Evolutionary conservation across 53 echinoderm and acorn worm genomes (phyloP), one percentile per base, ranked within the genome.

Genomic region (Echinarachnius parma): DNA sequence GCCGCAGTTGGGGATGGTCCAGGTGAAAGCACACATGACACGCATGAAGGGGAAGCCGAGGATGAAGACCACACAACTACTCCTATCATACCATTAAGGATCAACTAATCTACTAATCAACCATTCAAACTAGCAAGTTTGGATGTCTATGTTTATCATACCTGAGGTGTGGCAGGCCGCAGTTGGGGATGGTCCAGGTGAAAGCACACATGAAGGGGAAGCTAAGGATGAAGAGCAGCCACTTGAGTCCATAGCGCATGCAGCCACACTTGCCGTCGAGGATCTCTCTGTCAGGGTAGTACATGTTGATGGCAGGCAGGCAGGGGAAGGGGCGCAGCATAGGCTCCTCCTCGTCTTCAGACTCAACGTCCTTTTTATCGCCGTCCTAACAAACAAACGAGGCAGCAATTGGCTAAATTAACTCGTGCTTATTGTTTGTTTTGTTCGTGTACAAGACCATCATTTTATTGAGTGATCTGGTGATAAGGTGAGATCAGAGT

Each of bases 121-220:
- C n/a, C n/a, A n/a, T n/a, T n/a, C n/a, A n/a, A n/a, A n/a, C n/a
- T n/a, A n/a, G n/a, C n/a, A n/a, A n/a, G n/a, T n/a, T n/a, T n/a
- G n/a, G n/a, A n/a, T n/a, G n/a, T n/a, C n/a, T n/a, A n/a, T 62
- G 35, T 19, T 34, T 20, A 32, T 63, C 86, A 62, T 66, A 93
- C 93, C 77, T 68, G 68, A 80, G 83, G 31, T 83, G 79, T 22
- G 84, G 82, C 60, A 83, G 68, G 66, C 83, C 64, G 60, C 96
- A 96, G 80, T 87, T 87, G 0, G 96, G 96, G 59, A 96, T 91
- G 46, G 96, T 96, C 87, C 88, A 96, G 46, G 88, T 85, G 74
- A 96, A 96, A 26, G 79, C 53, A 47, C 87, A 87, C 82, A 96
- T 88, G 56, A 96, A 96, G 0, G 96, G 96, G 28, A 91, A 96